Evolutionary conservation across 2,888 invertebrate genomes (phyloP), one percentile per base, ranked within the genome.

Genomic region (Timandra comae): DNA sequence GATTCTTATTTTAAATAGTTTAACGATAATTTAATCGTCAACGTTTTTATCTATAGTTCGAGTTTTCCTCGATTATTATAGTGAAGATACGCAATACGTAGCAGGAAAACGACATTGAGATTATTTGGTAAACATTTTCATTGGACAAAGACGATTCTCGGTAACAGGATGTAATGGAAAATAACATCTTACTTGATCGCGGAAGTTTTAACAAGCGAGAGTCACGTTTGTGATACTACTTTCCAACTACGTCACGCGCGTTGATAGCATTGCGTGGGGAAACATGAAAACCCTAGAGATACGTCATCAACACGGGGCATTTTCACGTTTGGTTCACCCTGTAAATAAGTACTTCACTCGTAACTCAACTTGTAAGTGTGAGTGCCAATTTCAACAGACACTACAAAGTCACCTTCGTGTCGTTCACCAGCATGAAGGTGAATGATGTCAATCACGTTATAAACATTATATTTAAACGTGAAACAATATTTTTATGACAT

Each of bases 321-420:
- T 8, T 7, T 4, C 11, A 11, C 27, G 19, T 9, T 13, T 13
- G 35, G 33, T 30, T 36, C 40, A 52, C n/a, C n/a, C 39, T 44
- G 49, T 54, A 46, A 48, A 46, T 35, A 28, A 9, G 19, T 35
- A 56, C 63, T 57, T 59, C 57, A 65, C 42, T 37, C 35, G 42
- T 46, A 42, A 52, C 37, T n/a, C n/a, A 52, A 50, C 62, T 63
- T 38, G 62, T 58, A 61, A 68, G 46, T 53, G 54, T 60, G 46
- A 56, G 65, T 62, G 70, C 53, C 63, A 60, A 69, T 67, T 72
- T 65, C 57, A 61, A 66, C 65, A 64, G 43, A 27, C 26, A 25
- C 6, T 27, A 29, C 58, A 70, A 70, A 59, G 72, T 73, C 68
- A 72, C 67, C 67, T 63, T 37, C 49, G 53, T 58, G 63, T 64